phyloP scores from a whole-genome alignment of 1,140 invertebrate species.

The Trachymyrmex cornetzi region DNA sequence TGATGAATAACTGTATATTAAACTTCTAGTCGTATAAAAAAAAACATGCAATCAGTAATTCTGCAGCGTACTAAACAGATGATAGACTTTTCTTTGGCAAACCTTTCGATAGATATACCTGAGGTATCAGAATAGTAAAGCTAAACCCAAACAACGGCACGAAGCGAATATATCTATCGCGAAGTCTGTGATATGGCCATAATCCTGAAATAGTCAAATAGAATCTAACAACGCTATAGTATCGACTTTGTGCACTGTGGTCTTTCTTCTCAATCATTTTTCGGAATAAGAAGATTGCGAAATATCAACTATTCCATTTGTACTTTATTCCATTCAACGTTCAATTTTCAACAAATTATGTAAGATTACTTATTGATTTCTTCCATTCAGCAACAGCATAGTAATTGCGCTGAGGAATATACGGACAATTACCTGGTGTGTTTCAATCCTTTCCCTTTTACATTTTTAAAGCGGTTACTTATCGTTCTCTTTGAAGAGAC shows the following conservation, averaged over 20 bases:
- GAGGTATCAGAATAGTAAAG: conserved; percentile 8
- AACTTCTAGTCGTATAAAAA: neutral
- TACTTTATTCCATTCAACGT: neutral
- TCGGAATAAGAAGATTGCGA: neutral
- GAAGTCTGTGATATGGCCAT: conserved; percentile 23
- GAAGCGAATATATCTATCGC: conserved; percentile 13
- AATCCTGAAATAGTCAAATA: conserved; percentile 15
- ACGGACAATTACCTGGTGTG: neutral
- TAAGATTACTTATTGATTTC: conserved; percentile 15
- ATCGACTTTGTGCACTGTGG: neutral
- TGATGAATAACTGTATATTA: neutral
- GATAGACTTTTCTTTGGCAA: no score
- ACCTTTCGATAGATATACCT: neutral
- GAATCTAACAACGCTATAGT: conserved; percentile 8
- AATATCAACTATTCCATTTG: neutral
- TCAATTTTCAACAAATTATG: neutral
- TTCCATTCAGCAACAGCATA: neutral
- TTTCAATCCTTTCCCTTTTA: neutral
- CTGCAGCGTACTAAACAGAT: neutral
- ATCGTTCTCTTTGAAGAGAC: neutral
- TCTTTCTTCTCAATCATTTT: conserved; percentile 20
- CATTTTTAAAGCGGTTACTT: no score
- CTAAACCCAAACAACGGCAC: neutral
- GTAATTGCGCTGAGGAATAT: neutral
- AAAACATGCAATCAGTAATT: neutral